phyloP scores from a whole-genome alignment of 2,113 vertebrate species.

The Cyprinodon brontotheroides region DNA sequence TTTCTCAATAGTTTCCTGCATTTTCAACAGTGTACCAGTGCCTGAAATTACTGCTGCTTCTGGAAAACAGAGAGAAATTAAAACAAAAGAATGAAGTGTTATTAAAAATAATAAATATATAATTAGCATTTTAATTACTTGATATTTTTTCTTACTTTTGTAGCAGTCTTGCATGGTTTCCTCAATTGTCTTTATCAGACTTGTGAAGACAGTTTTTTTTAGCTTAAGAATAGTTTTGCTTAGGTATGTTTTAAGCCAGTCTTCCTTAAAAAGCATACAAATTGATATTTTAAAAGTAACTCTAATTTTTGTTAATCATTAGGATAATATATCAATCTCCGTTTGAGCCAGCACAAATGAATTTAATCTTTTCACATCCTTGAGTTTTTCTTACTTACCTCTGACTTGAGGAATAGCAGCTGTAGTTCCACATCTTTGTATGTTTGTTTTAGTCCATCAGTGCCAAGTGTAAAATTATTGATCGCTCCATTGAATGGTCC shows the following conservation, averaged over 20 bases:
- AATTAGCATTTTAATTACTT: background rate
- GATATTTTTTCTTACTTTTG: no score
- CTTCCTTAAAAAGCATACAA: no score
- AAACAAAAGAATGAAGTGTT: background rate
- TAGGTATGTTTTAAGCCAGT: no score
- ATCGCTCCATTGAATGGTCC: slow-evolving; percentile 30
- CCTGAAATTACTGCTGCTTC: background rate
- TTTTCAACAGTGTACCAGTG: fast-evolving
- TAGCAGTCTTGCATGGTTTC: no score
- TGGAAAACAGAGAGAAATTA: slow-evolving; percentile 5
- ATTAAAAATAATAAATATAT: background rate
- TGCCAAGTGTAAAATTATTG: slow-evolving; percentile 34
- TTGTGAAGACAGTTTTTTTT: no score
- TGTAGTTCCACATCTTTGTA: slow-evolving; percentile 20
- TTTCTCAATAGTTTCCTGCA: background rate
- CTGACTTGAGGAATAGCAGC: slow-evolving; percentile 23
- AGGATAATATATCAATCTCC: no score
- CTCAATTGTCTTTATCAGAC: no score
- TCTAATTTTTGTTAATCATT: no score
- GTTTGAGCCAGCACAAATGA: background rate
- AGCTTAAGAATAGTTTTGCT: no score
- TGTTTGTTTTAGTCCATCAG: background rate
- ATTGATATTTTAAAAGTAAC: no score
- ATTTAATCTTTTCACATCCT: background rate
- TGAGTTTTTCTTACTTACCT: background rate